Conservation (phyloP, 2,113 vertebrate genomes). For the Brachionichthys hirsutus region DNA sequence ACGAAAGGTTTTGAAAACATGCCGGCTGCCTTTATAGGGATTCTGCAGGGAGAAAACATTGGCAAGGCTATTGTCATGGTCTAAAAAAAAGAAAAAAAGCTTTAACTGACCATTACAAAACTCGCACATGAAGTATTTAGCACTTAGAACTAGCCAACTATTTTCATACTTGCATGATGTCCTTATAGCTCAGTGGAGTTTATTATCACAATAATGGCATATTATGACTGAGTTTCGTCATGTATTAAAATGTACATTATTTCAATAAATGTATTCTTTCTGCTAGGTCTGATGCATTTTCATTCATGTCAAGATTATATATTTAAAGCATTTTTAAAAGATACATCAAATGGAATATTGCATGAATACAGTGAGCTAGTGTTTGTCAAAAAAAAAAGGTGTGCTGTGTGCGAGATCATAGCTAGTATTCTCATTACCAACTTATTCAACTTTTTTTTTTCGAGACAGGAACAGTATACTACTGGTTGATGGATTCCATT, state of each 20-base stretch:
- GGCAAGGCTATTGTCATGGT: slow-evolving; percentile 85
- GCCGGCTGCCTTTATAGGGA: slow-evolving; percentile 85
- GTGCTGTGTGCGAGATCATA: too few species aligned
- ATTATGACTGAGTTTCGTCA: background rate
- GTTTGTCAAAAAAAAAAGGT: too few species aligned
- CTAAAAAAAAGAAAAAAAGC: slow-evolving; percentile 32
- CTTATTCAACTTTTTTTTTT: too few species aligned
- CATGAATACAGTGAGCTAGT: too few species aligned
- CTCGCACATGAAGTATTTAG: slow-evolving; percentile 1
- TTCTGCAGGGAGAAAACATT: slow-evolving; percentile 85
- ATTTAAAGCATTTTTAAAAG: background rate
- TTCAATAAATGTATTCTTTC: background rate
- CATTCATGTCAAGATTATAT: background rate
- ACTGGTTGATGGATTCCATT: too few species aligned
- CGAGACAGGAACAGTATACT: too few species aligned
- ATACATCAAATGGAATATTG: too few species aligned
- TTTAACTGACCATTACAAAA: background rate
- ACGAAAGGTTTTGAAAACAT: slow-evolving; percentile 88
- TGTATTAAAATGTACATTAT: background rate
- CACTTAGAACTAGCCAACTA: background rate
- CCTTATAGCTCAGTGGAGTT: background rate
- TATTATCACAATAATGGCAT: background rate
- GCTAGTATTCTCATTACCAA: too few species aligned
- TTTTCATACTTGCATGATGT: background rate
- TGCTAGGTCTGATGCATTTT: background rate